Conservation (phyloP, 2,888 invertebrate genomes). For the Itoplectis maculator region DNA sequence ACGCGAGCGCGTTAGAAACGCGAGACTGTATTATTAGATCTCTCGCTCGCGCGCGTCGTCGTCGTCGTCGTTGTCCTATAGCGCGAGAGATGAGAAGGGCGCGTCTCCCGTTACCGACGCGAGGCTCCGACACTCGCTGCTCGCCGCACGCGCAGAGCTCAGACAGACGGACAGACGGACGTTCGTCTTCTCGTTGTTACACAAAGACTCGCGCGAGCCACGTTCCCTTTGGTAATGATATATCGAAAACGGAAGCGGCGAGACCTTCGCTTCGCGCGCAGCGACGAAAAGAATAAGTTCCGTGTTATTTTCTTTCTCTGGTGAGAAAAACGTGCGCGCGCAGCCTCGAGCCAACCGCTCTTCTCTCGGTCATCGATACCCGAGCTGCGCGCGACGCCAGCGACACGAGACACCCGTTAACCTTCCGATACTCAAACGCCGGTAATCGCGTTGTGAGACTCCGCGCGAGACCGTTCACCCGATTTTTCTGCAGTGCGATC, state of each 20-base stretch:
- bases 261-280: neutral
- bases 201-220: conserved; percentile 6
- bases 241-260: conserved; percentile 19
- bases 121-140: conserved; percentile 6
- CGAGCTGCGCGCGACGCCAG: too few species aligned
- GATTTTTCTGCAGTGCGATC: neutral
- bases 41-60: conserved; percentile 34
- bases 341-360: neutral
- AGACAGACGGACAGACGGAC: conserved; percentile 10
- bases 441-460: neutral
- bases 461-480: neutral
- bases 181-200: conserved; percentile 1
- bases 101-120: conserved; percentile 21
- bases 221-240: conserved; percentile 26
- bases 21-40: conserved; percentile 81
- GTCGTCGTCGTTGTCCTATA: neutral
- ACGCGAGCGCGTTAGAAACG: conserved; percentile 77
- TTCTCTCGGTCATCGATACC: conserved; percentile 11
- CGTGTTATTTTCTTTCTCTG: too few species aligned
- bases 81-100: conserved; percentile 24
- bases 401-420: conserved; percentile 4
- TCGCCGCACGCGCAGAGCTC: neutral
- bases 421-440: conserved; percentile 1
- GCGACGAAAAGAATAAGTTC: neutral
- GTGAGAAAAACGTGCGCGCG: too few species aligned